Conservation (phyloP, 2,113 vertebrate species). For the Psophia crepitans region DNA sequence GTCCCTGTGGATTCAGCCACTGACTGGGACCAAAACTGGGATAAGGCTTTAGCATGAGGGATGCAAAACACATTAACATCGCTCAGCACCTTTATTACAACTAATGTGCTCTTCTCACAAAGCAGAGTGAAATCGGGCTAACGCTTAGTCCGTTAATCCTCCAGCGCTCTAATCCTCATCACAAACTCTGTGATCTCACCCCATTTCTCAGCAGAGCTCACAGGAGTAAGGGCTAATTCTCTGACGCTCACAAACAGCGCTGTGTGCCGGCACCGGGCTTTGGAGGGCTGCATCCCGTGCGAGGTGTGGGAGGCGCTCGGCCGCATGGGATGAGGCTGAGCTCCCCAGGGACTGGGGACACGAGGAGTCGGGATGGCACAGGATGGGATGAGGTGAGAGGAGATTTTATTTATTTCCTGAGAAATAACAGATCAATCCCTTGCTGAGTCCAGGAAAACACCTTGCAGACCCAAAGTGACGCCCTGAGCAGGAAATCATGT, state of each 20-base stretch:
- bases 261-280: accelerated
- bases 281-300: neutral
- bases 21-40: accelerated
- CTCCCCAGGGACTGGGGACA: neutral
- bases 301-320: neutral
- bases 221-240: neutral
- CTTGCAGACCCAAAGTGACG: neutral
- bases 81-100: neutral
- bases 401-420: neutral
- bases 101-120: conserved; percentile 27
- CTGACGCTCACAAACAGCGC: accelerated
- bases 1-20: neutral
- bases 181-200: neutral
- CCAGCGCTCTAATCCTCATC: neutral
- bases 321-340: neutral
- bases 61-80: neutral
- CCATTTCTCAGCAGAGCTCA: neutral
- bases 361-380: accelerated
- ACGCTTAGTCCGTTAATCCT: conserved; percentile 26
- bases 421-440: neutral
- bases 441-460: neutral
- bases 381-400: neutral
- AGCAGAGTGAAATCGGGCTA: conserved; percentile 29
- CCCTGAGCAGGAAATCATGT: neutral
- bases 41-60: neutral